Evolutionary conservation across 1,140 invertebrate genomes (phyloP), one percentile per base, ranked within the genome.

Genomic region (Aricia agestis): DNA sequence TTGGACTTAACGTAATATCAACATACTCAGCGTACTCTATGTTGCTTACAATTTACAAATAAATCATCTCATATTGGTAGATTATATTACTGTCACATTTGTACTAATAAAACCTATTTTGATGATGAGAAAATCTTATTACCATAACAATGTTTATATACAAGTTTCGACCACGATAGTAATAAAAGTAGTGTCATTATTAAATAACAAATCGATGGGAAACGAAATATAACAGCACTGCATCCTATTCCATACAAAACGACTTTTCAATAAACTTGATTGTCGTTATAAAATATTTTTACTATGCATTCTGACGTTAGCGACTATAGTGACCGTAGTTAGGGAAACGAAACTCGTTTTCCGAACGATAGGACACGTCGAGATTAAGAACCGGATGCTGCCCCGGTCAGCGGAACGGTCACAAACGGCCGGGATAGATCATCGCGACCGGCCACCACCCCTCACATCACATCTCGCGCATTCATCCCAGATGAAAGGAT

Each of bases 341-440:
- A 81, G 85, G 81, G 81, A 84, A 83, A 82, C 81, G 71, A 89
- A 91, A 91, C 89, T 89, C 89, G 89, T 91, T 91, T 89, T 76
- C 79, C 80, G 82, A 87, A 87, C 83, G 84, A 81, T 72, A 82
- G 84, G 76, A 70, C 79, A 71, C 84, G 89, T 89, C 71, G 77
- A 84, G 84, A 89, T 89, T 80, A 86, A 82, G 79, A 89, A 91
- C 89, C 86, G 87, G 89, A 89, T 89, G 87, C 87, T 91, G 89
- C 84, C 80, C 83, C 79, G 82, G 79, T 78, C 80, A 80, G 83
- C 86, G 84, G 84, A 90, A 90, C 86, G 86, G 85, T 85, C 84
- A 81, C 82, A 82, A 85, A 81, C 82, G 77, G 80, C 83, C 85
- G 79, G 82, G 83, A 85, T 36, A 36, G 36, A 36, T 5, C 36